Evolutionary conservation across 2,113 vertebrate species (phyloP).

Genomic region (Neolamprologus fasciatus): DNA sequence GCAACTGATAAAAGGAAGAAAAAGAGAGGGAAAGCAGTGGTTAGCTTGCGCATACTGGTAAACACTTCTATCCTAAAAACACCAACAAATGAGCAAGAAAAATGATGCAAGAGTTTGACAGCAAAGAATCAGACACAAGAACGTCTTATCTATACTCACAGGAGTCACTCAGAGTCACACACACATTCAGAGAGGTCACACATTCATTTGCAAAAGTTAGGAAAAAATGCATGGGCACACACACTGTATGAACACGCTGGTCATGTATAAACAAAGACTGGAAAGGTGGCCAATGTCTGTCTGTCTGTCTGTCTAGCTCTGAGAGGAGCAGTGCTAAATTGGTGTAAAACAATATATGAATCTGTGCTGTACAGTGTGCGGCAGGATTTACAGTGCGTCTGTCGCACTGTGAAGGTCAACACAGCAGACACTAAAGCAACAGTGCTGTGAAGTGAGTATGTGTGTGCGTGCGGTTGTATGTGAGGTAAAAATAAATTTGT

Average conservation of each 20-base stretch:
- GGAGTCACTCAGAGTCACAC: not conserved
- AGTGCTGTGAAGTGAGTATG: not conserved
- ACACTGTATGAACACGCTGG: slow-evolving; percentile 51
- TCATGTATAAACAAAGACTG: slow-evolving; percentile 35
- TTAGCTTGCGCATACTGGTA: slow-evolving; percentile 21
- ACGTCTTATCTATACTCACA: not conserved
- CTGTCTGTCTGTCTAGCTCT: slow-evolving; percentile 59
- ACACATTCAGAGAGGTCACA: slow-evolving; percentile 7
- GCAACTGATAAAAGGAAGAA: slow-evolving; percentile 39
- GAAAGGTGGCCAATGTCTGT: slow-evolving; percentile 56
- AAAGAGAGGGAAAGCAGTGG: slow-evolving; percentile 34
- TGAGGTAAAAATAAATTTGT: slow-evolving; percentile 9
- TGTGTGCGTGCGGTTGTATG: not conserved
- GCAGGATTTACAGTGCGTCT: slow-evolving; percentile 15
- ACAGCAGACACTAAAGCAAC: slow-evolving; percentile 16
- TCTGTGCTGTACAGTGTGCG: slow-evolving; percentile 54
- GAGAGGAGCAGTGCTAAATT: slow-evolving; percentile 29
- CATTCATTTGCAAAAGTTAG: slow-evolving; percentile 22
- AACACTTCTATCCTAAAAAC: slow-evolving; percentile 35
- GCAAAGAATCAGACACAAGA: slow-evolving; percentile 31
- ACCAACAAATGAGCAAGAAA: slow-evolving; percentile 29
- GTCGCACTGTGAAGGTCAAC: slow-evolving; percentile 27
- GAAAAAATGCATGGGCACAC: slow-evolving; percentile 46
- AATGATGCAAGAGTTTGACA: slow-evolving; percentile 14
- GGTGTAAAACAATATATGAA: slow-evolving; percentile 3